A percentile compares a stretch with the other conserved stretches of the same genome.
Evolutionary conservation across 2,888 invertebrate species (phyloP).

Genomic region (Synanthedon vespiformis): DNA sequence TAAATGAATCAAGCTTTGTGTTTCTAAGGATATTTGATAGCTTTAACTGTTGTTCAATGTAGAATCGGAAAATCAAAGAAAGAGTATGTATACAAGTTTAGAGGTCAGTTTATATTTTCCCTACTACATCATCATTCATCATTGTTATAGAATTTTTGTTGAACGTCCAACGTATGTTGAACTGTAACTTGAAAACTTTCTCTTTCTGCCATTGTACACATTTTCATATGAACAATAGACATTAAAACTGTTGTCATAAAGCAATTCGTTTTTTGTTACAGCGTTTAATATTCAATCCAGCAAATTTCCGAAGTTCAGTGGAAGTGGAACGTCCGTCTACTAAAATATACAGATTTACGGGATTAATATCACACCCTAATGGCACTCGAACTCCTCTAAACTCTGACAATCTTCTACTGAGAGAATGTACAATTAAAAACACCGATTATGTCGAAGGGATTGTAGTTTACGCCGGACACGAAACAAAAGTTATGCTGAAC

Average conservation of each 20-base stretch:
- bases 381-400: slow-evolving; percentile 84
- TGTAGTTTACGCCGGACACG: slow-evolving; percentile 96
- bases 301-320: slow-evolving; percentile 84
- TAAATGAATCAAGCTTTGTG: too few relatives aligned
- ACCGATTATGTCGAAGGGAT: slow-evolving; percentile 97
- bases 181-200: too few relatives aligned
- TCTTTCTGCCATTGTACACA: too few relatives aligned
- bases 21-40: too few relatives aligned
- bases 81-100: too few relatives aligned
- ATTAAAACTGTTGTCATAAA: not conserved
- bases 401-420: slow-evolving; percentile 90
- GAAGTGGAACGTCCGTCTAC: slow-evolving; percentile 96
- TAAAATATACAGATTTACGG: slow-evolving; percentile 94
- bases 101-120: too few relatives aligned
- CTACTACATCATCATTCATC: too few relatives aligned
- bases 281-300: slow-evolving; percentile 72
- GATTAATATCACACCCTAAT: slow-evolving; percentile 85
- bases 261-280: slow-evolving; percentile 15
- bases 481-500: slow-evolving; percentile 98
- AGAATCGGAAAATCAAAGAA: too few relatives aligned
- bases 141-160: too few relatives aligned
- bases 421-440: slow-evolving; percentile 95
- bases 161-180: too few relatives aligned
- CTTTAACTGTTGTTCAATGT: too few relatives aligned
- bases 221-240: too few relatives aligned